Evolutionary conservation across 2,888 invertebrate genomes (phyloP), one percentile per base, ranked within the genome.

Genomic region (Mythimna impura): DNA sequence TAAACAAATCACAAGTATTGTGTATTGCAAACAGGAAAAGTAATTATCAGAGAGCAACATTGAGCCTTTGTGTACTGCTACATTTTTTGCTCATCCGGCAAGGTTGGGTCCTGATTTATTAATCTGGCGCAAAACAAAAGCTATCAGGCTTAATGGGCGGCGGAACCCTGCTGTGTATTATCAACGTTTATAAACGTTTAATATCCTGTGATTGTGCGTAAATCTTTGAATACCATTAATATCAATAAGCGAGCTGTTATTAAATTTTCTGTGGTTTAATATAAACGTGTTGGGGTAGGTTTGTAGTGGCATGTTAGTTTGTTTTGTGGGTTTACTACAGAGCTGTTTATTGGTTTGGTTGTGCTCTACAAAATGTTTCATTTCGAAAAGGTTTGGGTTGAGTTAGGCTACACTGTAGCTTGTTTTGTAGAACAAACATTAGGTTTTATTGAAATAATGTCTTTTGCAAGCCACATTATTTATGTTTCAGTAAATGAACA

Each of bases 171-270:
- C 79, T 77, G 71, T 72, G 83, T 73, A 76, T 83, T 86, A 82
- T 83, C 71, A 73, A 71, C 84, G 75, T 83, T 85, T 85, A 83
- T 72, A 78, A 79, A 73, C 84, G 72, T 85, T 83, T 85, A 80
- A 80, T 82, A 82, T 80, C 86, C 81, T 71, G 68, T 74, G 83
- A 73, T 83, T 86, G 83, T 83, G 57, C 82, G 83, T 80, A 80
- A 81, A 81, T 81, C 85, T 84, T 70, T 34, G 61, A 70, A 86
- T 79, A 83, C 54, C 82, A 85, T 82, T 85, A 75, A 82, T 85
- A 83, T 83, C 86, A 83, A 82, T 82, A 66, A 83, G 47, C 50
- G 62, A 20, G 67, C 68, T 47, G 71, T 81, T 73, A 82, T 83
- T 86, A 86, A 67, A 86, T 81, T 82, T 76, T 72, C 60, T 62